phyloP scores from a whole-genome alignment of 35 echinoderm and acorn worm genomes.

The Eucidaris tribuloides region DNA sequence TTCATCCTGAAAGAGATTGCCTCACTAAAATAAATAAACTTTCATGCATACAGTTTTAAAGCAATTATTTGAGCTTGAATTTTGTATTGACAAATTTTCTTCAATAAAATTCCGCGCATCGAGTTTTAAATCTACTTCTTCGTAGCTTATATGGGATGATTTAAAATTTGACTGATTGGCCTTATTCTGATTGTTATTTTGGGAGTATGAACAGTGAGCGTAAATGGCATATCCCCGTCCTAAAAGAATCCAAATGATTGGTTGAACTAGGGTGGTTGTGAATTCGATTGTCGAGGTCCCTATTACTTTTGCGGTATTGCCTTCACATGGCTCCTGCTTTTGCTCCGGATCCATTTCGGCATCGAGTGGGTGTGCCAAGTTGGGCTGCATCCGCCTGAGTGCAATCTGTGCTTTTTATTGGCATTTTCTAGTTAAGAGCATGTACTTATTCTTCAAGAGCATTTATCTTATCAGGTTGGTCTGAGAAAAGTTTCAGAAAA shows the following conservation, averaged over 20 bases:
- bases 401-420: not conserved
- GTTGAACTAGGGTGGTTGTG: too few relatives aligned
- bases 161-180: not conserved
- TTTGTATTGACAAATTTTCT: too few relatives aligned
- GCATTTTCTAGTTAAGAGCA: not conserved
- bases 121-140: not conserved
- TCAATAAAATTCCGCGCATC: not conserved
- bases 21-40: too few relatives aligned
- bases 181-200: not conserved
- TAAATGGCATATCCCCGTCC: too few relatives aligned
- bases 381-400: not conserved
- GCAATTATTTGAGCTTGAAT: too few relatives aligned
- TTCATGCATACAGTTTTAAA: too few relatives aligned
- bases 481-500: not conserved
- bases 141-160: not conserved
- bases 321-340: not conserved
- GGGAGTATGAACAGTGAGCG: not conserved
- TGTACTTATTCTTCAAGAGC: too few relatives aligned
- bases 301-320: not conserved
- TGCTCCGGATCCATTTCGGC: not conserved
- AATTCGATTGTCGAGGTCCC: not conserved
- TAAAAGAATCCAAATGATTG: too few relatives aligned
- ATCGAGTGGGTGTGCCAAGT: not conserved
- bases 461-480: not conserved
- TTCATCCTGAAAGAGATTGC: too few relatives aligned